A percentile compares a stretch with the other conserved stretches of the same genome.
These are phyloP conservation scores for Malurus splendens DNA, from an alignment of 2,797 vertebrate species.

Conservation along the genomic window DNA sequence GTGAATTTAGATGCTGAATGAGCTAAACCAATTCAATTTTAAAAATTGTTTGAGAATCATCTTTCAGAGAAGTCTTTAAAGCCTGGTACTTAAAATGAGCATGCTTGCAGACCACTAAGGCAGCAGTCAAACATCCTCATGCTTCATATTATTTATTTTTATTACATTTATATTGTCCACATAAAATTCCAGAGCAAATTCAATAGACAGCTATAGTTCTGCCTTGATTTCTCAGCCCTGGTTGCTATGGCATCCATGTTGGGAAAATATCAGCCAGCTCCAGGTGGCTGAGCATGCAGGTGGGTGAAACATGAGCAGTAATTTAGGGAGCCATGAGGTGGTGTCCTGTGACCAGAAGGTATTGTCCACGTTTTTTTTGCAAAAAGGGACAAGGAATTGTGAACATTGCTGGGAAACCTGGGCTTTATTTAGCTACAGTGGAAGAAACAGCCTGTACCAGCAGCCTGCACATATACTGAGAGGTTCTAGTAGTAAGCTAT, in stretches of 20 bases:
- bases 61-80: neutral
- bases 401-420: neutral
- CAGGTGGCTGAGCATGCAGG: constrained; percentile 41
- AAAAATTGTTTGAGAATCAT: neutral
- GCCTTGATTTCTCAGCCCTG: constrained; percentile 19
- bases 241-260: constrained; percentile 48
- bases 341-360: neutral
- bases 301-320: neutral
- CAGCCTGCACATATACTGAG: neutral
- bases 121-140: neutral
- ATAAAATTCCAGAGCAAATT: neutral
- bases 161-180: constrained; percentile 1
- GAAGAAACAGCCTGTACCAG: neutral
- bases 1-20: neutral
- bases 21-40: neutral
- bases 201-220: neutral
- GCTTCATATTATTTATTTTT: neutral
- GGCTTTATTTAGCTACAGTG: neutral
- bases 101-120: neutral
- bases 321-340: neutral
- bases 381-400: neutral
- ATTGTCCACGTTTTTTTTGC: neutral
- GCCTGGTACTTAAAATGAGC: neutral
- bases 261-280: constrained; percentile 55
- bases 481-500: neutral